Evolutionary conservation across 2,888 invertebrate species (phyloP).

Genomic region (Callyntrura sp.): DNA sequence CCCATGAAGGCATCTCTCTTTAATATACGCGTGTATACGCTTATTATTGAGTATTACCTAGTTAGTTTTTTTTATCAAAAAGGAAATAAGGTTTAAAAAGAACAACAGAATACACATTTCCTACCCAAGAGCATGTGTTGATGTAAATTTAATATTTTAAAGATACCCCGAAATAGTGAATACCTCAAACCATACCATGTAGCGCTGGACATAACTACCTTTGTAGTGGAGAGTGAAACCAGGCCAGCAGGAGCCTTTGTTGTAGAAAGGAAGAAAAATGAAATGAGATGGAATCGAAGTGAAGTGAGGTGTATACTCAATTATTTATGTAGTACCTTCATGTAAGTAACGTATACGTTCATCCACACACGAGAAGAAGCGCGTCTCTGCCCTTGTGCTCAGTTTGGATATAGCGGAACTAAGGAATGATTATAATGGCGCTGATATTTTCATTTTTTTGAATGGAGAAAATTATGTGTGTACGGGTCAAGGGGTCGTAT

Average conservation of each 20-base stretch:
- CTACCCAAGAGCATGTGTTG: background rate
- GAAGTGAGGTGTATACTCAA: conserved; percentile 62
- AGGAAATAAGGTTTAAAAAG: conserved; percentile 72
- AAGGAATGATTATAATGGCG: conserved; percentile 64
- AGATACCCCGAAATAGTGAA: background rate
- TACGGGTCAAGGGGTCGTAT: conserved; percentile 71
- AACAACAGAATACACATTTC: background rate
- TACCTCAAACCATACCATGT: background rate
- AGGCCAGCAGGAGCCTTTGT: conserved; percentile 52
- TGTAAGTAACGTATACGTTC: background rate
- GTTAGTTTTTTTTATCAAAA: conserved; percentile 13
- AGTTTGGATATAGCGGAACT: conserved; percentile 54
- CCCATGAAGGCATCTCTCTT: background rate
- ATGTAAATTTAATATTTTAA: conserved; percentile 54
- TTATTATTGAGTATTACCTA: conserved; percentile 33
- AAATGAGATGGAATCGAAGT: conserved; percentile 62
- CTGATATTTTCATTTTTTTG: conserved; percentile 60
- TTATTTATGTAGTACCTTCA: conserved; percentile 55
- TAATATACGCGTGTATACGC: conserved; percentile 2
- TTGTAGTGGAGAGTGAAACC: conserved; percentile 23
- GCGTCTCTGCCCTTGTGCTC: conserved; percentile 50
- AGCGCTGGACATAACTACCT: background rate
- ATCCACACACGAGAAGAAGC: conserved; percentile 9
- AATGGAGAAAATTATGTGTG: conserved; percentile 75
- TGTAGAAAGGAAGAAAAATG: conserved; percentile 57